Percentiles rank a stretch among this genome's conserved stretches.
Conservation (phyloP, 1,140 invertebrate genomes). For the Teleopsis dalmanni region DNA sequence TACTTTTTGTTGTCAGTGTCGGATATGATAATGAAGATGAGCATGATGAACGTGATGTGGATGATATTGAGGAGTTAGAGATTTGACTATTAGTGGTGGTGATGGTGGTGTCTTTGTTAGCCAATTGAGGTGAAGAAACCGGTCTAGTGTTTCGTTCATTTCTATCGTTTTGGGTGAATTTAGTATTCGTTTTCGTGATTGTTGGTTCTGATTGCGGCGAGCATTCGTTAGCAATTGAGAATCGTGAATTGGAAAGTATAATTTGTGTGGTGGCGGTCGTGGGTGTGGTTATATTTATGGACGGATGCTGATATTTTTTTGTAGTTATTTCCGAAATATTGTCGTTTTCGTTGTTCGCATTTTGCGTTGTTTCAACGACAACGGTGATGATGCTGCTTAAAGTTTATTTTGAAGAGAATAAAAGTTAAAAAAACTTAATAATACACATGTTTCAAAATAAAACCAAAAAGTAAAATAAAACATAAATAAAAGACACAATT, state of each 20-base stretch:
- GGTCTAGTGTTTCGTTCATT: not conserved
- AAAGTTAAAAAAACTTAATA: too few relatives aligned
- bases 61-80: constrained; percentile 10
- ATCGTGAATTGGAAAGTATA: constrained; percentile 23
- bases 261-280: constrained; percentile 35
- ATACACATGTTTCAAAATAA: not conserved
- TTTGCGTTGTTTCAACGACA: constrained; percentile 12
- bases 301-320: constrained; percentile 25
- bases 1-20: constrained; percentile 32
- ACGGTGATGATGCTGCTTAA: constrained; percentile 19
- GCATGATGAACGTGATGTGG: constrained; percentile 19
- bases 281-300: constrained; percentile 38
- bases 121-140: constrained; percentile 22
- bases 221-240: constrained; percentile 6
- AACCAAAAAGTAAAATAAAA: not conserved
- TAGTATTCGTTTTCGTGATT: not conserved
- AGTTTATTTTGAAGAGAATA: not conserved
- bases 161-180: not conserved
- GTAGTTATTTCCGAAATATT: constrained; percentile 2
- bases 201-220: not conserved
- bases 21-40: constrained; percentile 7
- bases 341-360: not conserved
- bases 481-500: too few relatives aligned
- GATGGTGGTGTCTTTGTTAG: constrained; percentile 3
- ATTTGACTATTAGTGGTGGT: not conserved